phyloP scores from a whole-genome alignment of 1,140 invertebrate species.

The Drosophila kepulauana region DNA sequence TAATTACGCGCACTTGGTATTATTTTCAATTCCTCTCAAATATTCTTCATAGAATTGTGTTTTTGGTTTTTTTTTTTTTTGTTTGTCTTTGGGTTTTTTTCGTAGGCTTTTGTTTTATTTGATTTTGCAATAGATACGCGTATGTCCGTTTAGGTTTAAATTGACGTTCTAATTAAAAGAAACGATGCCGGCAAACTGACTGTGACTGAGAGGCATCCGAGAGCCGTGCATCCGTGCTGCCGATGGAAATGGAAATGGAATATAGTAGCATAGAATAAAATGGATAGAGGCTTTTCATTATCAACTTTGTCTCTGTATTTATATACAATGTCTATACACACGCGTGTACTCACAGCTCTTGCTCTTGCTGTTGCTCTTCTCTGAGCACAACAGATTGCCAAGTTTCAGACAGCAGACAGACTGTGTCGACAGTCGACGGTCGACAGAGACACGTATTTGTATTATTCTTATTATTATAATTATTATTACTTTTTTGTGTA shows the following conservation, averaged over 20 bases:
- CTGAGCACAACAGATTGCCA: conserved; percentile 1
- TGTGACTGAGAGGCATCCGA: conserved; percentile 27
- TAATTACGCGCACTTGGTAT: conserved; percentile 7
- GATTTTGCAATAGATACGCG: conserved; percentile 34
- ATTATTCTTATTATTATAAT: conserved; percentile 16
- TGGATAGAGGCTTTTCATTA: conserved; percentile 52
- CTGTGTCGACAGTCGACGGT: not conserved
- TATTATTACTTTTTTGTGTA: conserved; percentile 1
- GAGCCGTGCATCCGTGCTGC: conserved; percentile 25
- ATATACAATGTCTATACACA: not conserved
- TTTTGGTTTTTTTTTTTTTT: conserved; percentile 16
- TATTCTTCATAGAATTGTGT: not conserved
- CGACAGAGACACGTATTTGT: not conserved
- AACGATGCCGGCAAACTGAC: conserved; percentile 67
- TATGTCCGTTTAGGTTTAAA: conserved; percentile 55
- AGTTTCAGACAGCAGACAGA: not conserved
- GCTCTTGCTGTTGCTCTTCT: too few relatives aligned
- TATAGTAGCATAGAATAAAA: not conserved
- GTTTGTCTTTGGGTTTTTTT: conserved; percentile 26
- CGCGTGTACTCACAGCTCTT: not conserved
- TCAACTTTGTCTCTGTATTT: conserved; percentile 38
- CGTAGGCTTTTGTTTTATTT: not conserved
- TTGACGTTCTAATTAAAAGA: conserved; percentile 75
- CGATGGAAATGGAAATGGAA: conserved; percentile 1
- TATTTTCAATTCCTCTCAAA: conserved; percentile 7